phyloP scores from a whole-genome alignment of 1,140 invertebrate species.

The Zophobas atratus region DNA sequence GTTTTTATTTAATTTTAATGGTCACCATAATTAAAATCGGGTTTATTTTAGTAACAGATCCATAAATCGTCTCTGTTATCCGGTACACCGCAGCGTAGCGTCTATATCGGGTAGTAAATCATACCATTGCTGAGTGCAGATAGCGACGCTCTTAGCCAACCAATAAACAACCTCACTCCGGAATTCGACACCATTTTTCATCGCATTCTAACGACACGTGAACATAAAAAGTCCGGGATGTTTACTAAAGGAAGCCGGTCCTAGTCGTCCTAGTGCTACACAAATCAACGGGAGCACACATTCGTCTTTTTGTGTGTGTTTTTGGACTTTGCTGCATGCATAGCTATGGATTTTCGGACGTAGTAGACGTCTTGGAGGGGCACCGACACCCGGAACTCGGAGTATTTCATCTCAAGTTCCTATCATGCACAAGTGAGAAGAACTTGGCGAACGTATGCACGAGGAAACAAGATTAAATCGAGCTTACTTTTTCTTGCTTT shows the following conservation, averaged over 20 bases:
- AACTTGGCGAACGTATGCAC: too few relatives aligned
- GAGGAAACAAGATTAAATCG: too few relatives aligned
- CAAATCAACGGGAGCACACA: constrained; percentile 42
- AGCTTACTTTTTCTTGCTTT: too few relatives aligned
- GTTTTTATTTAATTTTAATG: constrained; percentile 60
- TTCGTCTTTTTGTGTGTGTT: constrained; percentile 47
- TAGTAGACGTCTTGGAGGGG: neutral
- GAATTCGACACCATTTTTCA: constrained; percentile 59
- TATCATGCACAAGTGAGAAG: too few relatives aligned
- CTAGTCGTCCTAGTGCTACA: constrained; percentile 5
- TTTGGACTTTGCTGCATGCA: constrained; percentile 34
- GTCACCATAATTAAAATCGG: constrained; percentile 58
- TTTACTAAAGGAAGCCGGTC: constrained; percentile 53
- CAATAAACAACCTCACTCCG: constrained; percentile 59
- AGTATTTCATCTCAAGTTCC: too few relatives aligned
- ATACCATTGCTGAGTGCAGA: constrained; percentile 60
- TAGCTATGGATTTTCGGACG: constrained; percentile 35
- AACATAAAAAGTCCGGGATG: constrained; percentile 55
- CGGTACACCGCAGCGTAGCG: constrained; percentile 53
- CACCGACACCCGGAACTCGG: neutral
- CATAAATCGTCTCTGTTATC: constrained; percentile 57
- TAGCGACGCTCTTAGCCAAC: constrained; percentile 58
- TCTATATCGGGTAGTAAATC: constrained; percentile 60
- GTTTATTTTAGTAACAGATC: constrained; percentile 53
- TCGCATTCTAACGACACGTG: constrained; percentile 50